Base-by-base conservation (phyloP, 2,888 invertebrate species). In the Hirtodrosophila cameraria region DNA sequence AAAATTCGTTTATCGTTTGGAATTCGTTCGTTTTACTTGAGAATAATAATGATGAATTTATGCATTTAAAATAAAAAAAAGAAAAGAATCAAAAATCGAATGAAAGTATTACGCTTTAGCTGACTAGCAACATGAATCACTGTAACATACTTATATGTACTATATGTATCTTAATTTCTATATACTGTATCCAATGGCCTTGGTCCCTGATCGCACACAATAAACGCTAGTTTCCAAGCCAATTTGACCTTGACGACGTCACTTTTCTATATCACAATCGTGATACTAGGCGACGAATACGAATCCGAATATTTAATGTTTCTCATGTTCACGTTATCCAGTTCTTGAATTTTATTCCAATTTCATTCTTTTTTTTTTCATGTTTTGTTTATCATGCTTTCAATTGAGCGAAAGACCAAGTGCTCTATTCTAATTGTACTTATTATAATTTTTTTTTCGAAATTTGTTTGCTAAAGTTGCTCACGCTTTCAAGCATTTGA, bases 231-330 rank as follows among this genome's bases (percentile, higher is more conserved):
- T 15, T 33, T 63, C 18, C 31, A 46, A 38, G 39, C 27, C 16
- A 45, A 68, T 54, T 50, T 67, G 85, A 70, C 78, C 78, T 84
- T 84, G 78, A 28, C 64, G 53, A 77, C 53, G 82, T 77, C 82
- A 79, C 55, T 77, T 76, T 80, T 80, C 74, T 59, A 62, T 61
- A 77, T 77, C 85, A 70, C 58, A 49, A 59, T 45, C 45, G 54
- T 50, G 39, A 60, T 63, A 61, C 66, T 41, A 54, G 39, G 64
- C 82, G 66, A 74, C 74, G 78, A 61, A 65, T 69, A 72, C 74
- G 59, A n/a, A n/a, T n/a, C n/a, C n/a, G n/a, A n/a, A n/a, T n/a
- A n/a, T n/a, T n/a, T 76, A 66, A 76, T 66, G 23, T 58, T 64
- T 33, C 31, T 52, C 18, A 42, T 42, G 11, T 27, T 2, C 8